Base-by-base conservation (phyloP, 2,888 invertebrate species). In the Meandrusa payeni region DNA sequence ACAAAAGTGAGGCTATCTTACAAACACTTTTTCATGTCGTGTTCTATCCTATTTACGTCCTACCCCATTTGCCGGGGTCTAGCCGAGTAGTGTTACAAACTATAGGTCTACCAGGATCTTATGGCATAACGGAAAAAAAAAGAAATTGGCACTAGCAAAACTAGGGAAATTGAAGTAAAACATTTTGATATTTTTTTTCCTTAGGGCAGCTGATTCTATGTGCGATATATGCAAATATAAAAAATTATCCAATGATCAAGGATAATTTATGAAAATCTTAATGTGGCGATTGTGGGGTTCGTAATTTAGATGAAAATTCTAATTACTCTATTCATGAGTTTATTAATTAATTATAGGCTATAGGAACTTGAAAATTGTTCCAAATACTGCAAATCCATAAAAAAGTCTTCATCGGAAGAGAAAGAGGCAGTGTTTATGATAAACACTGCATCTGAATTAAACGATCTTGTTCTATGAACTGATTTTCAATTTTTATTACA, bases 371-470 rank as follows among this genome's bases (percentile, higher is more conserved):
- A 29, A 29, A 29, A 29, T 29, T 12, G 3, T 29, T 29, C 13
- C 17, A 15, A 15, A 15, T 15, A 15, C 15, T 15, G 15, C 15
- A 15, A 2, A 15, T 15, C 15, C 15, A 15, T 15, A 29, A 29
- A 38, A 27, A 24, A 24, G 24, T 24, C 24, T 9, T 24, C 24
- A 9, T n/a, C 7, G 9, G 13, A 23, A 6, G 23, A 36, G 24
- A n/a, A n/a, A n/a, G 36, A 42, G 27, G 27, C 27, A 20, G 42
- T 36, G 36, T 42, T 36, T 42, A 42, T 42, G 20, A 42, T 42
- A 36, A 42, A 42, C 28, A 26, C 15, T 19, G 37, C n/a, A 31
- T 41, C 43, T 37, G 23, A 28, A 22, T 29, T 15, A 15, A 15
- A 3, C 24, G n/a, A 43, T 37, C n/a, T 20, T 36, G n/a, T 23